Base-by-base conservation (phyloP, 2,797 vertebrate species). In the Melanotaenia boesemani region DNA sequence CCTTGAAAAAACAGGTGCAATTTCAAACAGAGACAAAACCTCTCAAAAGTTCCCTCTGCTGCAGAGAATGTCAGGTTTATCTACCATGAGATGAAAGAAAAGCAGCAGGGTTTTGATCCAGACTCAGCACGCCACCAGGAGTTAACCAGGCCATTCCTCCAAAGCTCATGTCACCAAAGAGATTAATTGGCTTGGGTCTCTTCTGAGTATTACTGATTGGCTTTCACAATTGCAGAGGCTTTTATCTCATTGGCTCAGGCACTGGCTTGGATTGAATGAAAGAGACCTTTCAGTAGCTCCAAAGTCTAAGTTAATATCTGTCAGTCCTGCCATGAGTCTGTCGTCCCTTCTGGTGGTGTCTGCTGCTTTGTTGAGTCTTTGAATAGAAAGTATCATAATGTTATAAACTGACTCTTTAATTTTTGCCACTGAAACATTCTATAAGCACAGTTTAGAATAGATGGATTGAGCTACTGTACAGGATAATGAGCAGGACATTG, bases 171-270 rank as follows among this genome's bases (percentile, higher is more conserved):
- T 93, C 93, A 93, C 88, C 72, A 87, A 84, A 87, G 83, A 92
- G 91, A 93, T 94, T 90, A 91, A 93, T 93, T 92, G 88, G 81
- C 81, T 72, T 48, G 64, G 59, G 75, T 86, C 71, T 90, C 85
- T 86, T 91, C 83, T 88, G 88, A 86, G 86, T 71, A 87, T 87
- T 84, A 76, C 77, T 82, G 91, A 94, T 93, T 94, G 93, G 85
- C 87, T 91, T 83, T 84, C 54, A 64, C 62, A 66, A 80, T 89
- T 76, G 85, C 74, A 74, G 63, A 85, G 66, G 84, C 83, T 82
- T 93, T 94, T 93, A 93, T 94, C 93, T 91, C 91, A 94, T 92
- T 93, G 91, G 89, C 72, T 89, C 92, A 94, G 92, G 80, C 90
- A 34, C 65, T 76, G 81, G 84, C 81, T 50, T 52, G 80, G 83